A percentile compares a stretch with the other conserved stretches of the same genome.
These are phyloP conservation scores for Bruchidius siliquastri DNA, from an alignment of 2,888 invertebrate species.

Conservation along the genomic window DNA sequence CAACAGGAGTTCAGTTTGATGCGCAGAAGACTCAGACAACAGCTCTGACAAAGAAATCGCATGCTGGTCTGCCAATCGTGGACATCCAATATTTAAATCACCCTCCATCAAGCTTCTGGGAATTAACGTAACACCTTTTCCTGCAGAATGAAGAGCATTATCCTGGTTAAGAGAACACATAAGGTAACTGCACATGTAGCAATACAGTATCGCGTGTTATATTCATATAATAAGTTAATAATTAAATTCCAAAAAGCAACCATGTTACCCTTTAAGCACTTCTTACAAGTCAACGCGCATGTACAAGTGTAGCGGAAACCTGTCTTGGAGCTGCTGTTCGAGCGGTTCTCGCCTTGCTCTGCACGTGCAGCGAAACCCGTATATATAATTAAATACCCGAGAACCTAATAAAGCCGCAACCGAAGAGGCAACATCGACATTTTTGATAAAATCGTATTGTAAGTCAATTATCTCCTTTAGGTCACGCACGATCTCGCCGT, in stretches of 20 bases:
- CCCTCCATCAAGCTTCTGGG: too few relatives aligned
- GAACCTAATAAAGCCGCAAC: not conserved
- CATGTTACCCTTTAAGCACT: not conserved
- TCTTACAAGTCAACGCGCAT: not conserved
- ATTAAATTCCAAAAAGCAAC: not conserved
- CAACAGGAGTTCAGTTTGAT: too few relatives aligned
- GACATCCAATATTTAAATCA: too few relatives aligned
- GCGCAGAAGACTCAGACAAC: too few relatives aligned
- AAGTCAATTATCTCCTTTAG: constrained; percentile 10
- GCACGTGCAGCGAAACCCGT: not conserved
- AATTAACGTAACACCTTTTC: too few relatives aligned
- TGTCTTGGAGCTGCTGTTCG: not conserved
- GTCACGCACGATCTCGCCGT: constrained; percentile 10
- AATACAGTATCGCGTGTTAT: not conserved
- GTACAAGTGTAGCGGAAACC: not conserved
- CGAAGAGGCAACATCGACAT: not conserved
- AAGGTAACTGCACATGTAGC: not conserved
- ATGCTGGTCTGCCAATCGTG: too few relatives aligned
- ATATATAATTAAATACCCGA: not conserved
- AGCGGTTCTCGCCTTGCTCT: not conserved
- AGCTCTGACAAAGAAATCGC: too few relatives aligned
- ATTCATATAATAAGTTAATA: not conserved
- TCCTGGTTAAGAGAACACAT: too few relatives aligned
- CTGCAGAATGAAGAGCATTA: too few relatives aligned
- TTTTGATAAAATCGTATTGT: constrained; percentile 8